Percentiles rank a stretch among this genome's conserved stretches.
These are phyloP conservation scores for Drosophila melanosoma DNA, from an alignment of 2,888 invertebrate species.

Conservation along the genomic window DNA sequence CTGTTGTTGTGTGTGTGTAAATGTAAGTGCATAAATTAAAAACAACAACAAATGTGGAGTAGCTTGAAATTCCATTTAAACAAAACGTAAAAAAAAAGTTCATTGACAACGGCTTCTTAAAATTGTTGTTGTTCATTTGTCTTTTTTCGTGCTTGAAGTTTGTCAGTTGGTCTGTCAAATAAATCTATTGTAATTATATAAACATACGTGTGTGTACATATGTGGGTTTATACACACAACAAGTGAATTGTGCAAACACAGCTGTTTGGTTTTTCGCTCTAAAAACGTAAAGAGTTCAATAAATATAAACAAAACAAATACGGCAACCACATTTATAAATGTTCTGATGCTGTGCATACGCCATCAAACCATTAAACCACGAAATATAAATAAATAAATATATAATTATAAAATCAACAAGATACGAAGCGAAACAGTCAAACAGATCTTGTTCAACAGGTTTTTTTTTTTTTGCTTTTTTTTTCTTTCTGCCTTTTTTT, in stretches of 20 bases:
- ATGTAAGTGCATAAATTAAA: constrained; percentile 60
- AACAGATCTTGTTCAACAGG: constrained; percentile 65
- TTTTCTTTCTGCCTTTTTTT: constrained; percentile 24
- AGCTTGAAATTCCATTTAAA: constrained; percentile 56
- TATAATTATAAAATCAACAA: constrained; percentile 36
- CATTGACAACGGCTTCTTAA: constrained; percentile 50
- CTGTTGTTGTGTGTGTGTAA: constrained; percentile 19
- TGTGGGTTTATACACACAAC: neutral
- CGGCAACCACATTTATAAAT: constrained; percentile 20
- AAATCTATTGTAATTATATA: constrained; percentile 45
- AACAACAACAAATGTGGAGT: constrained; percentile 46
- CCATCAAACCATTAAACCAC: constrained; percentile 31
- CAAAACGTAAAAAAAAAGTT: constrained; percentile 35
- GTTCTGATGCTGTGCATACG: constrained; percentile 20
- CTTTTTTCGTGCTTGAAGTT: constrained; percentile 34
- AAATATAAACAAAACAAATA: constrained; percentile 13
- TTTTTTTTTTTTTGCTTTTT: constrained; percentile 56
- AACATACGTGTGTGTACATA: constrained; percentile 14
- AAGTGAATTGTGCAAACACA: constrained; percentile 59
- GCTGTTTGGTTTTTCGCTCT: constrained; percentile 53
- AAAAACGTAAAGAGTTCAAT: constrained; percentile 16
- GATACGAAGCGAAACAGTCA: constrained; percentile 10
- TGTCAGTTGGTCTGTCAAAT: constrained; percentile 57
- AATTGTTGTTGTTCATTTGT: constrained; percentile 37
- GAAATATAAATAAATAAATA: constrained; percentile 47